Percentiles rank a stretch among this genome's conserved stretches.
phyloP scores from a whole-genome alignment of 1,140 invertebrate species.

The Lasioglossum baleicum region DNA sequence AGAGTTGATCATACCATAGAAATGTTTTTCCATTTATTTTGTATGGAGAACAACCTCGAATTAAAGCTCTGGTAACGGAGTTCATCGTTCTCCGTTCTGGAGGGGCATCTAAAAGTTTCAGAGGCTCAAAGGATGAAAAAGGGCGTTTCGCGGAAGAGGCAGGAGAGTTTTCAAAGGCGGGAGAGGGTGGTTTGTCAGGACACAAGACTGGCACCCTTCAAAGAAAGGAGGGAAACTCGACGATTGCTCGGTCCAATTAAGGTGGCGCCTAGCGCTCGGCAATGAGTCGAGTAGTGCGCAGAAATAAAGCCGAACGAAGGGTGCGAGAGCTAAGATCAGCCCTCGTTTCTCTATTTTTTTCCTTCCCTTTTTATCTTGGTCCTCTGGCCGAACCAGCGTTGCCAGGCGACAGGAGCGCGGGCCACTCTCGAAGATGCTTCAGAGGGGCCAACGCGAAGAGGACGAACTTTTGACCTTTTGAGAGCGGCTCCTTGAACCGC shows the following conservation, averaged over 20 bases:
- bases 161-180: slow-evolving; percentile 36
- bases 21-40: too few relatives aligned
- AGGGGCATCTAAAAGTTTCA: slow-evolving; percentile 43
- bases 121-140: slow-evolving; percentile 22
- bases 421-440: slow-evolving; percentile 60
- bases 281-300: slow-evolving; percentile 56
- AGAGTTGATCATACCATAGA: too few relatives aligned
- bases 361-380: slow-evolving; percentile 12
- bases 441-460: slow-evolving; percentile 52
- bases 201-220: slow-evolving; percentile 28
- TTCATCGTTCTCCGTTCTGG: too few relatives aligned
- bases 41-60: too few relatives aligned
- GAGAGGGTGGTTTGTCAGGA: slow-evolving; percentile 43
- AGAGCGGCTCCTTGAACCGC: slow-evolving; percentile 48
- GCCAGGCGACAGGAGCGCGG: slow-evolving; percentile 61
- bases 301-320: slow-evolving; percentile 48
- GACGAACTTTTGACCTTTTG: slow-evolving; percentile 69
- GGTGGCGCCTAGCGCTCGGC: slow-evolving; percentile 56
- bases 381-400: slow-evolving; percentile 50
- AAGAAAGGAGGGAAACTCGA: slow-evolving; percentile 43
- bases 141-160: slow-evolving; percentile 1
- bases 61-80: too few relatives aligned
- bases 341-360: slow-evolving; percentile 7
- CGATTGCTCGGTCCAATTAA: slow-evolving; percentile 64
- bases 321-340: slow-evolving; percentile 26